Evolutionary conservation across 2,113 vertebrate genomes (phyloP), one percentile per base, ranked within the genome.

Genomic region (Capra hircus): DNA sequence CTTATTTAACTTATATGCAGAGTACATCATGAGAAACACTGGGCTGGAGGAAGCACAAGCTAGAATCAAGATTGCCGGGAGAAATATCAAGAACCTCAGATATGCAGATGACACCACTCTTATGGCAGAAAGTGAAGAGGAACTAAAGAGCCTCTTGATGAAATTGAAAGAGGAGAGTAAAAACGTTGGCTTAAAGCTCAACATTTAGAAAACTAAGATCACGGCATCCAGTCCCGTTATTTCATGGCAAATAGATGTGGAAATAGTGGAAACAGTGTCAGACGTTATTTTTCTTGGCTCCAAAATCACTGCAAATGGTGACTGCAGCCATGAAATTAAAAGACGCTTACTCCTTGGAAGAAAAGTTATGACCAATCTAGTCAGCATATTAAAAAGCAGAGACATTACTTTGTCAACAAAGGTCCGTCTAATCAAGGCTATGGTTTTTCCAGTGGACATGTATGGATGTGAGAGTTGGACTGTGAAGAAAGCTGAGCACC

Each of bases 221-320:
- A 33, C 4, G 30, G 15, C 30, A 64, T 64, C 62, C 1, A 0
- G 27, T n/a, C 30, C 30, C 3, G 0, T 62, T 2, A 33, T 2
- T 64, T 64, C 62, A 64, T 17, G 30, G 15, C 0, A 64, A 64
- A 64, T 4, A 64, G 15, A 9, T 33, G 62, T 15, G 62, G 14
- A 7, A 62, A 62, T 6, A 30, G 28, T 60, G 59, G 13, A 62
- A 62, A 30, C 28, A 33, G 62, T 17, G 28, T 1, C 59, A 0
- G 62, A 64, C 30, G 17, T 64, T 64, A 64, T 64, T n/a, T 33
- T 33, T 45, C 45, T 45, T 45, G 45, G 45, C 30, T n/a, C 30
- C 16, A n/a, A 64, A 64, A n/a, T 64, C 30, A 64, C 62, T 64
- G 62, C 15, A 7, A 3, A 17, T 64, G 30, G 30, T 64, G 7